Evolutionary conservation across 2,797 vertebrate genomes (phyloP).

Genomic region (Enteromius viviparus): DNA sequence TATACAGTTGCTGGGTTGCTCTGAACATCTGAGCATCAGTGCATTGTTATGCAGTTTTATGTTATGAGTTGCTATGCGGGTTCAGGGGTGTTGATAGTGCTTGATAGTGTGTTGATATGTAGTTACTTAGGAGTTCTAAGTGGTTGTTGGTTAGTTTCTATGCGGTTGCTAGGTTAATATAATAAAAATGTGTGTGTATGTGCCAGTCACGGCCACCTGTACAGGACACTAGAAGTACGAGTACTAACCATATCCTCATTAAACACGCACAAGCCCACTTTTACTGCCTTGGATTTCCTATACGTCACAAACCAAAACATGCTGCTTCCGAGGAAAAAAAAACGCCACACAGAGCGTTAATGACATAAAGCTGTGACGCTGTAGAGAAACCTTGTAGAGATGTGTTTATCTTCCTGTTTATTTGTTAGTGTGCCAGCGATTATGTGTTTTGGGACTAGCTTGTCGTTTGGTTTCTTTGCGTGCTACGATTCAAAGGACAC

Average conservation of each 20-base stretch:
- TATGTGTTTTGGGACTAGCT: background rate
- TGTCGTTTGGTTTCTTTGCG: conserved; percentile 9
- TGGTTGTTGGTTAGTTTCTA: background rate
- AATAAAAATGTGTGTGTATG: background rate
- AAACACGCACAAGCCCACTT: conserved; percentile 21
- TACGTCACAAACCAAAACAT: conserved; percentile 45
- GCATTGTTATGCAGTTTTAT: no score
- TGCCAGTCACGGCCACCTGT: conserved; percentile 38
- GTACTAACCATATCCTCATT: conserved; percentile 37
- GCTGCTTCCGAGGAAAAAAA: conserved; percentile 22
- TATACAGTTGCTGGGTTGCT: background rate
- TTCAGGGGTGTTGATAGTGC: no score
- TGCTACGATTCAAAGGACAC: conserved; percentile 1
- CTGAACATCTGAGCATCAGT: no score
- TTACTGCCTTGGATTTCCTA: conserved; percentile 43
- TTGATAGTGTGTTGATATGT: no score
- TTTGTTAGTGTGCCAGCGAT: conserved; percentile 33
- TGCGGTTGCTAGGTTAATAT: background rate
- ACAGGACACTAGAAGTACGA: conserved; percentile 33
- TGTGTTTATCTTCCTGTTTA: conserved; percentile 39
- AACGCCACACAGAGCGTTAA: conserved; percentile 40
- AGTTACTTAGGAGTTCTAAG: background rate
- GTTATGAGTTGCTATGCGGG: no score
- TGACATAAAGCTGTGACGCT: conserved; percentile 43
- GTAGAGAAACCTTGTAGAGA: conserved; percentile 27